Percentiles rank a stretch among this genome's conserved stretches.
These are phyloP conservation scores for Phacellophora camtschatica DNA, from an alignment of 30 jellyfish, hydroid and myxozoan species.

Conservation along the genomic window DNA sequence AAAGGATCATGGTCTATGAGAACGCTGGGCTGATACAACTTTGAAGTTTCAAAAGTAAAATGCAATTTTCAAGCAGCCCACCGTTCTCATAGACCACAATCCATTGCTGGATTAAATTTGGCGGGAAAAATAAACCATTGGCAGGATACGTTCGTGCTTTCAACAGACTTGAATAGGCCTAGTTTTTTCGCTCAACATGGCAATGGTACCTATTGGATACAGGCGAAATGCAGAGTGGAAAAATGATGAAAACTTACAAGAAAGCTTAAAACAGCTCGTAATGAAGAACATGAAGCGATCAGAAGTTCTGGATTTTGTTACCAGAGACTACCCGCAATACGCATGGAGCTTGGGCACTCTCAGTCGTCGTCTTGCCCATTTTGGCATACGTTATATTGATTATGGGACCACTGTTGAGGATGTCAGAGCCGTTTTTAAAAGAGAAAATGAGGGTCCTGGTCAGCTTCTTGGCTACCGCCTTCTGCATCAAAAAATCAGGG, in stretches of 20 bases:
- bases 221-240: conserved; percentile 23
- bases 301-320: neutral
- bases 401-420: conserved; percentile 11
- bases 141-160: no score
- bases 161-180: no score
- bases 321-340: conserved; percentile 30
- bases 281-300: neutral
- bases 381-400: neutral
- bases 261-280: neutral
- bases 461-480: conserved; percentile 30
- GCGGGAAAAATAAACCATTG: no score
- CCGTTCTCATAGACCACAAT: no score
- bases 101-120: no score
- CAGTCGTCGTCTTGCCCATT: conserved; percentile 3
- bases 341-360: conserved; percentile 15
- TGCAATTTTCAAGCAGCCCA: no score
- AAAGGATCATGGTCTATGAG: no score
- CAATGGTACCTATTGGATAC: no score
- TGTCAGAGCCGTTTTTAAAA: conserved; percentile 8
- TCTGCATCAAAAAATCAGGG: conserved; percentile 14
- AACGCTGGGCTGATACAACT: no score
- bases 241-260: neutral
- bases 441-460: conserved; percentile 36
- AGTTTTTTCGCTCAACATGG: no score
- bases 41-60: no score